Base-by-base conservation (phyloP, 2,888 invertebrate species). In the Ormyrus pomaceus region DNA sequence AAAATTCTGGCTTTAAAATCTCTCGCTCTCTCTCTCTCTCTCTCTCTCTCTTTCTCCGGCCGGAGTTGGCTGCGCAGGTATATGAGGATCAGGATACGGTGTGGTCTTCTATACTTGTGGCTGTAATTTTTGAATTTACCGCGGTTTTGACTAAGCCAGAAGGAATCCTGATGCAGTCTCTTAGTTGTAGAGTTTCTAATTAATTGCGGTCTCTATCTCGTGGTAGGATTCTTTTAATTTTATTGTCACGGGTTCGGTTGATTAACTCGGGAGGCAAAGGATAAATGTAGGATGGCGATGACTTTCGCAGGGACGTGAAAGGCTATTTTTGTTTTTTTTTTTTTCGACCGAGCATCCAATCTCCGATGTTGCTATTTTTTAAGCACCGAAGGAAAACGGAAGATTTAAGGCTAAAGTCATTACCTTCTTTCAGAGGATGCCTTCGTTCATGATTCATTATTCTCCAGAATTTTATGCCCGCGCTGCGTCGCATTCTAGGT, bases 1-100 rank as follows among this genome's bases (percentile, higher is more conserved):
- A 88, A 89, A 88, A 88, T 87, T 83, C 82, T 79, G 83, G 79
- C 83, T 83, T 84, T 86, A 85, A 85, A 86, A 85, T 85, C 80
- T 82, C 84, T 83, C 75, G 76, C 66, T 82, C 72, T 83, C 78
- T 73, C 78, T 62, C 68, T 77, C 79, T 77, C 77, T 76, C 78
- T 69, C 62, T 79, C 79, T 80, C 59, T 82, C 51, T 78, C 66
- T 75, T 34, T 83, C 61, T 59, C 34, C 46, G 10, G 6, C 50
- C 50, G n/a, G 59, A 46, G 48, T 13, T 34, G 11, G n/a, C 8
- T 56, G 13, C 53, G 9, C 71, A 72, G 71, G 66, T 78, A 72
- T 34, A 34, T 34, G 65, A 61, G 48, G 71, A 34, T 59, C 34
- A 34, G 34, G 51, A 48, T 70, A 61, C 48, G 53, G 72, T 73